Conservation (phyloP, 2,797 vertebrate species). For the Meda fulgida region DNA sequence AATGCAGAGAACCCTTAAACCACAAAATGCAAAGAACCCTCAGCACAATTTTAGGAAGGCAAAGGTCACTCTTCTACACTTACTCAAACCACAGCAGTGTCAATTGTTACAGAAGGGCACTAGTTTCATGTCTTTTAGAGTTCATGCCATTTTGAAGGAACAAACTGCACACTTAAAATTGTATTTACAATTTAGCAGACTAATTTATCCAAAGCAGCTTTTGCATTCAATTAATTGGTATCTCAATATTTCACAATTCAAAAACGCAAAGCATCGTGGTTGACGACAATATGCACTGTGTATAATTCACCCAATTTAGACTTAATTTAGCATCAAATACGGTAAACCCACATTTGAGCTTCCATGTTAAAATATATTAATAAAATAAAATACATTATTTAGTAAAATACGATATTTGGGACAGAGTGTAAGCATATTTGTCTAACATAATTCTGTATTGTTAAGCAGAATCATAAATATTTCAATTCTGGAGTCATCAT, state of each 20-base stretch:
- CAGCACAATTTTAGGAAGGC: conserved; percentile 9
- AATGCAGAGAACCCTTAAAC: background rate
- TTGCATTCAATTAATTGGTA: background rate
- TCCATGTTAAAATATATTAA: background rate
- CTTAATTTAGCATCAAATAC: background rate
- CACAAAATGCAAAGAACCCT: background rate
- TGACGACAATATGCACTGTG: background rate
- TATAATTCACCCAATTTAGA: background rate
- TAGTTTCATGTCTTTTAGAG: background rate
- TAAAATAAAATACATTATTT: background rate
- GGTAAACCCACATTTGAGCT: background rate
- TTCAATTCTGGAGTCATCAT: background rate
- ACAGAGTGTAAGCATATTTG: background rate
- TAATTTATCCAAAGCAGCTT: background rate
- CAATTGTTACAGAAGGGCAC: no score
- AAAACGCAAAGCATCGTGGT: background rate
- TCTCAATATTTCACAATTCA: background rate
- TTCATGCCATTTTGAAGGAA: background rate
- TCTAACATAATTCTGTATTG: background rate
- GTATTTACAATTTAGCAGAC: background rate
- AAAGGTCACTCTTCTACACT: conserved; percentile 1
- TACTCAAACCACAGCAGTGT: conserved; percentile 9
- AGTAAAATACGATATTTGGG: background rate
- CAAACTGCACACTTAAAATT: background rate
- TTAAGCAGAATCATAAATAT: background rate